A percentile compares a stretch with the other conserved stretches of the same genome.
Evolutionary conservation across 1,140 invertebrate genomes (phyloP).

Genomic region (Nasonia vitripennis): DNA sequence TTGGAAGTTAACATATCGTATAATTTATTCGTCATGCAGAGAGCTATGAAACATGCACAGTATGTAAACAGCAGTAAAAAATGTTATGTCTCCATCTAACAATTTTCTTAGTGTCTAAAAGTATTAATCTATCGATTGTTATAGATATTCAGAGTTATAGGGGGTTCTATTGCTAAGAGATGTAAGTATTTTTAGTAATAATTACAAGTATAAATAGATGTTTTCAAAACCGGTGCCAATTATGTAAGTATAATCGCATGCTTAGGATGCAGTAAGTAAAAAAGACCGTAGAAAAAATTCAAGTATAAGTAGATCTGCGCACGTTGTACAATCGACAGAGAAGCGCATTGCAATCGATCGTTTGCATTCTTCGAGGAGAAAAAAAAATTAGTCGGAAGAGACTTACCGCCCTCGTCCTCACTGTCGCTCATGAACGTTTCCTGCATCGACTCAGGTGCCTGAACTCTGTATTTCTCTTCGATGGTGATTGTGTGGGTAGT

Average conservation of each 20-base stretch:
- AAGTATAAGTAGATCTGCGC: conserved; percentile 1
- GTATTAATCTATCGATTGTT: background rate
- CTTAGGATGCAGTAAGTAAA: conserved; percentile 3
- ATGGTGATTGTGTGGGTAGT: conserved; percentile 82
- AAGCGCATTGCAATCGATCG: conserved; percentile 20
- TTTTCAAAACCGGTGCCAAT: conserved; percentile 20
- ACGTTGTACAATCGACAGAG: background rate
- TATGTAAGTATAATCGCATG: conserved; percentile 21
- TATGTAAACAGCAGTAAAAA: background rate
- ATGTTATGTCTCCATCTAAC: background rate
- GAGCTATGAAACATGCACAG: background rate
- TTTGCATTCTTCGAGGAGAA: background rate
- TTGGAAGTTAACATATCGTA: conserved; percentile 1
- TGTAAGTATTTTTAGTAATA: background rate
- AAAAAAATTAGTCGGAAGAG: conserved; percentile 7
- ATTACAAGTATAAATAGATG: background rate
- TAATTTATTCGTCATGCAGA: conserved; percentile 21
- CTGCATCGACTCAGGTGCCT: conserved; percentile 98
- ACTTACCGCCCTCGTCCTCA: conserved; percentile 97
- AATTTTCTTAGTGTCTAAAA: background rate
- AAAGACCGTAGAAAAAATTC: background rate
- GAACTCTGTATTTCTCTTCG: conserved; percentile 97
- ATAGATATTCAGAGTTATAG: background rate
- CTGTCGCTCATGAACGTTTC: conserved; percentile 99
- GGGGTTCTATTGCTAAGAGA: background rate